Evolutionary conservation across 2,797 vertebrate genomes (phyloP).

Genomic region (Aphelocoma californica): DNA sequence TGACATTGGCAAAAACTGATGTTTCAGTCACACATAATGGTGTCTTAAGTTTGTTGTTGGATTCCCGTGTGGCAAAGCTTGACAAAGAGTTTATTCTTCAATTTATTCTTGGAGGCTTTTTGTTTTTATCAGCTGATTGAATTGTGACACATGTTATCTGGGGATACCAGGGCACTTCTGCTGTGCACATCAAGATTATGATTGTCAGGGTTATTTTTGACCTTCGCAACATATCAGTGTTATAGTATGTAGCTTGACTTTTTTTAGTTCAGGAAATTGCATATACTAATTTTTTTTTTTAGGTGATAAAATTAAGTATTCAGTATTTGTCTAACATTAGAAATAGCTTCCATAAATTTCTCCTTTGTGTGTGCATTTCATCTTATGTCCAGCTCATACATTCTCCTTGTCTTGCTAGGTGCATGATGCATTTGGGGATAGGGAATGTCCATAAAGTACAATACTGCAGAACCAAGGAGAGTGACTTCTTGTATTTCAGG

Average conservation of each 20-base stretch:
- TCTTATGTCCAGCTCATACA: background rate
- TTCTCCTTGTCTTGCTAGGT: background rate
- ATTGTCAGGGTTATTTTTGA: background rate
- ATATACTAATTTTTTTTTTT: background rate
- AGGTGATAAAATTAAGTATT: background rate
- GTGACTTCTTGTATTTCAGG: background rate
- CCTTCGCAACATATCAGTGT: background rate
- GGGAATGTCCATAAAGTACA: background rate
- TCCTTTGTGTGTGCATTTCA: background rate
- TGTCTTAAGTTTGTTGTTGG: background rate
- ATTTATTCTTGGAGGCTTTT: background rate
- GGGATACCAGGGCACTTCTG: background rate
- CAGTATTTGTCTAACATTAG: background rate
- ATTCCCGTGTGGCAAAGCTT: background rate
- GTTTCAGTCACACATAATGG: background rate
- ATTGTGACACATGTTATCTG: background rate
- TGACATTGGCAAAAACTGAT: background rate
- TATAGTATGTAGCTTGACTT: background rate
- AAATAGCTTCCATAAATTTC: background rate
- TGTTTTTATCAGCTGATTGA: background rate
- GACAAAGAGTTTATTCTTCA: background rate
- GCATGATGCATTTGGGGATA: background rate
- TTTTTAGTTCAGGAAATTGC: background rate
- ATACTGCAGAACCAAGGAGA: background rate
- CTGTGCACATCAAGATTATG: background rate